Evolutionary conservation across 2,888 invertebrate genomes (phyloP), one percentile per base, ranked within the genome.

Genomic region (Drosophila mimetica): DNA sequence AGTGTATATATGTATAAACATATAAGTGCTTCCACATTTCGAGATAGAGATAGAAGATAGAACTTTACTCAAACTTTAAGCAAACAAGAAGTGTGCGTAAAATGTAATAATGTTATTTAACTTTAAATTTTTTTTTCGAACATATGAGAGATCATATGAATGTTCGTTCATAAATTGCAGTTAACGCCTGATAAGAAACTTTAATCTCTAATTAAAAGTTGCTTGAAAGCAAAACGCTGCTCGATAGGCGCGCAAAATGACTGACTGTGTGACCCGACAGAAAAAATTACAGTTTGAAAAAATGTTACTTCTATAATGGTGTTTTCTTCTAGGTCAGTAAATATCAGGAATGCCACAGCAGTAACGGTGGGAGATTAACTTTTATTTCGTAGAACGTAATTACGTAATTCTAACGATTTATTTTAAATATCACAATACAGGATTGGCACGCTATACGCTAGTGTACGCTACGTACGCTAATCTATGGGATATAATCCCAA

Each of bases 261-360:
- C 54, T 57, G 46, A 48, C 44, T 30, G 46, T 13, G 61, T 47
- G 70, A 75, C 63, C 59, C 72, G 77, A 71, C 86, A 86, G 86
- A 89, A 86, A 89, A 86, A 89, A 86, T 76, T 86, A 86, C 86
- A 89, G 86, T 86, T 89, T 79, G 48, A 54, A 63, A 55, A 46
- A 69, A 41, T 47, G 51, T 72, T 61, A 51, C 71, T 71, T 30
- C 13, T 13, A 30, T 44, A 46, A 22, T 42, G 42, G n/a, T 42
- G 13, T 22, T 42, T 30, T 46, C 16, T 30, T 46, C 13, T 14
- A 7, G 13, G 16, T 46, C 18, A 44, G 46, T 46, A 30, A 46
- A 30, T 16, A 28, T 30, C 28, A 16, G 16, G 6, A 46, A 30
- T 0, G 8, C 8, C 2, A 22, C 1, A n/a, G 2, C 4, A n/a